These are phyloP conservation scores for Gymnoscopelus microlampas DNA, from an alignment of 2,797 vertebrate genomes.

Conservation along the genomic window DNA sequence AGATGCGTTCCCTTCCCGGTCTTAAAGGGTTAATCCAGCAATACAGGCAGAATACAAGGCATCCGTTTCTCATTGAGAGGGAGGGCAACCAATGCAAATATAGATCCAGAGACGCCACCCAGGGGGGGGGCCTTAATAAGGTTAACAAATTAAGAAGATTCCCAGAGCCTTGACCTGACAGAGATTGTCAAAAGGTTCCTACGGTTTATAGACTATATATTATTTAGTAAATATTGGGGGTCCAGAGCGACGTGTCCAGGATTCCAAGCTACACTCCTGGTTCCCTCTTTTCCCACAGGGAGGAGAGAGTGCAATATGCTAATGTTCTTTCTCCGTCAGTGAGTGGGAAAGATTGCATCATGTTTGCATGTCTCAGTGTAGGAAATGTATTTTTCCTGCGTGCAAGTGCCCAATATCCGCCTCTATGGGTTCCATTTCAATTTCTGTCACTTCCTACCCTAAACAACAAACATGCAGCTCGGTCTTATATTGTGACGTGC, in stretches of 20 bases:
- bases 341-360: conserved; percentile 10
- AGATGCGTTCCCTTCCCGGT: too few species aligned
- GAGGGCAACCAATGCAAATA: conserved; percentile 20
- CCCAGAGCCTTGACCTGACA: too few species aligned
- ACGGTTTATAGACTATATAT: too few species aligned
- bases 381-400: conserved; percentile 26
- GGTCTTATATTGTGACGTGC: conserved; percentile 55
- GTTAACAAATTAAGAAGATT: too few species aligned
- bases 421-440: conserved; percentile 28
- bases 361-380: neutral
- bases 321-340: conserved; percentile 31
- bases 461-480: conserved; percentile 51
- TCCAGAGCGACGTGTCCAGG: too few species aligned
- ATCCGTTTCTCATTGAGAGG: conserved; percentile 53
- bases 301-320: conserved; percentile 1
- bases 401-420: conserved; percentile 18
- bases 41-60: conserved; percentile 54
- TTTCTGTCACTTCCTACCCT: conserved; percentile 24
- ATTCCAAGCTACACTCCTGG: too few species aligned
- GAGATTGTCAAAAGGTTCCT: too few species aligned
- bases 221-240: too few species aligned
- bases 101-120: conserved; percentile 13
- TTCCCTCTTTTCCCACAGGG: too few species aligned
- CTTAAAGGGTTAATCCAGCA: conserved; percentile 45
- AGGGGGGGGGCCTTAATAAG: too few species aligned